These are phyloP conservation scores for Drosophila ustulata DNA, from an alignment of 2,888 invertebrate species.

Conservation along the genomic window DNA sequence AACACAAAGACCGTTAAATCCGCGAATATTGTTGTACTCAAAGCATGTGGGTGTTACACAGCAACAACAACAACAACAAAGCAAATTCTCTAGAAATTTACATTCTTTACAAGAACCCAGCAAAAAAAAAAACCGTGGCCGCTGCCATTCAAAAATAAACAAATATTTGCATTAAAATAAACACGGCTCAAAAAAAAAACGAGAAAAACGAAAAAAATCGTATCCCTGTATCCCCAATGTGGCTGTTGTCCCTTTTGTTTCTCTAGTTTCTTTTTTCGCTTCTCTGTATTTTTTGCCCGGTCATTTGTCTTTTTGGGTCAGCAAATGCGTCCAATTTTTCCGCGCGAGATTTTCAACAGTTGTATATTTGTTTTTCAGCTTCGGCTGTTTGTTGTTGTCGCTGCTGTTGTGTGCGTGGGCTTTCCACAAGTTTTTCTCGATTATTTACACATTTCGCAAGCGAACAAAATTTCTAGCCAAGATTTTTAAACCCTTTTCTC, in stretches of 20 bases:
- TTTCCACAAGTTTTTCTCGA: conserved; percentile 56
- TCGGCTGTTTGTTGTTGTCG: conserved; percentile 5
- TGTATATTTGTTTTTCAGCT: conserved; percentile 45
- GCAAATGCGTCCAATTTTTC: conserved; percentile 66
- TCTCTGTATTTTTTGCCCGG: conserved; percentile 25
- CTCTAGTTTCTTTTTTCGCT: conserved; percentile 25
- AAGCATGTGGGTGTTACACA: conserved; percentile 34
- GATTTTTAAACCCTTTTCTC: conserved; percentile 49
- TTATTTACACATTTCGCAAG: conserved; percentile 61
- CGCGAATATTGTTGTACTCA: not conserved
- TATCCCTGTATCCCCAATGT: conserved; percentile 47
- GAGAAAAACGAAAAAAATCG: conserved; percentile 18
- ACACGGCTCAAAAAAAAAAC: conserved; percentile 45
- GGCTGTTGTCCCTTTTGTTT: conserved; percentile 60
- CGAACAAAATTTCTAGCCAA: conserved; percentile 28
- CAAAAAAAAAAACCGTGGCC: conserved; percentile 13
- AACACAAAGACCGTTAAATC: conserved; percentile 28
- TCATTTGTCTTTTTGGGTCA: conserved; percentile 68
- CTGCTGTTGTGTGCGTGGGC: conserved; percentile 41
- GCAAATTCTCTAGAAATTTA: conserved; percentile 37
- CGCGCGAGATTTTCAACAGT: conserved; percentile 64
- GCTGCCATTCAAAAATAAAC: conserved; percentile 70
- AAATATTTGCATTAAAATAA: conserved; percentile 78
- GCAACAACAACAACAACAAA: conserved; percentile 9
- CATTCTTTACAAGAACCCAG: conserved; percentile 33